Evolutionary conservation across 2,797 vertebrate genomes (phyloP).

Genomic region (Neopelma chrysocephalum): DNA sequence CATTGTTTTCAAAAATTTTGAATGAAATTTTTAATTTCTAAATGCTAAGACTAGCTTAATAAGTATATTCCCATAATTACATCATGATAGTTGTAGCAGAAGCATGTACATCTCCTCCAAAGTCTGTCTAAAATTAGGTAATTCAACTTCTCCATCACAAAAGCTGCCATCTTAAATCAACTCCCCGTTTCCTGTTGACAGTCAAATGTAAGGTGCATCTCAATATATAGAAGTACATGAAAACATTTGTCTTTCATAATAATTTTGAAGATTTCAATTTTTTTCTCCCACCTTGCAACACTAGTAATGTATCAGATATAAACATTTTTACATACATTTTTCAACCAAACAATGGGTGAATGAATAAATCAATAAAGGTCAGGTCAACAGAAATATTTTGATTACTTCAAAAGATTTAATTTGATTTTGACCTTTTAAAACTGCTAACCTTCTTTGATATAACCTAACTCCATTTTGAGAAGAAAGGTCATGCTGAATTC

Average conservation of each 20-base stretch:
- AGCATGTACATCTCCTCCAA: not conserved
- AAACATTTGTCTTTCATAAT: not conserved
- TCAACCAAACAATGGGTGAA: not conserved
- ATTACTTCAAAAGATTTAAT: not conserved
- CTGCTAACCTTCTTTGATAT: not conserved
- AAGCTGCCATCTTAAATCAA: not conserved
- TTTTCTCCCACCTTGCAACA: not conserved
- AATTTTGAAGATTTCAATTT: not conserved
- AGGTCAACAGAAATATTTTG: not conserved
- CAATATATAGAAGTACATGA: not conserved
- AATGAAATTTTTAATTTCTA: not conserved
- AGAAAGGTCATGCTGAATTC: constrained; percentile 5
- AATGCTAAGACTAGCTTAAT: not conserved
- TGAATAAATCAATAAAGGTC: constrained; percentile 5
- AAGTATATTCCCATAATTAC: not conserved
- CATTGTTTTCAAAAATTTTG: not conserved
- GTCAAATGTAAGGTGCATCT: not conserved
- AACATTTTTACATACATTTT: not conserved
- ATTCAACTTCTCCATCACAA: not conserved
- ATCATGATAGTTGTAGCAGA: not conserved
- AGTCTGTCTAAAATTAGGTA: not conserved
- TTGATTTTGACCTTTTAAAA: not conserved
- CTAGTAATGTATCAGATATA: not conserved
- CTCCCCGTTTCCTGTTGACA: not conserved
- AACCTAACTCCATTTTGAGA: not conserved